These are phyloP conservation scores for Montipora capricornis DNA, from an alignment of 64 coral and sea anemone genomes.

Conservation along the genomic window DNA sequence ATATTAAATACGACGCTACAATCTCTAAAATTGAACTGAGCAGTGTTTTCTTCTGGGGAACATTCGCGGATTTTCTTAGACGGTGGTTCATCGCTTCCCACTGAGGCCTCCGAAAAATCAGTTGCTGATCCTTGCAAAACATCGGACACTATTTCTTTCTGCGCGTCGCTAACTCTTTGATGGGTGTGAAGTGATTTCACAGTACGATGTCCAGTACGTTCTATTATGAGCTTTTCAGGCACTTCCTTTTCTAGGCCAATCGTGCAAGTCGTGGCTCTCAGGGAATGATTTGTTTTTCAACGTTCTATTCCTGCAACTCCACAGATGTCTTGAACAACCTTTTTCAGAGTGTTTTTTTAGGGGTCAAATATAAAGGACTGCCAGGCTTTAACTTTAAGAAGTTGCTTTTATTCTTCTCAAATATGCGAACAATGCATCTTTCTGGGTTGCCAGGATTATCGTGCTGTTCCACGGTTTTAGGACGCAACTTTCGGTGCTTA, in stretches of 20 bases:
- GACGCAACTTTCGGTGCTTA: slow-evolving; percentile 53
- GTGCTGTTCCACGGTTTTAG: slow-evolving; percentile 59
- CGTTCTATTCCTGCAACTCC: slow-evolving; percentile 45
- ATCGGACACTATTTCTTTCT: too few species aligned
- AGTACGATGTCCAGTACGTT: too few species aligned
- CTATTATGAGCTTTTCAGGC: too few species aligned
- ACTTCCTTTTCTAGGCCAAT: neutral
- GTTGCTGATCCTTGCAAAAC: too few species aligned
- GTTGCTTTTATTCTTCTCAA: slow-evolving; percentile 57
- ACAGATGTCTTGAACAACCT: neutral
- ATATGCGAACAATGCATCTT: slow-evolving; percentile 61
- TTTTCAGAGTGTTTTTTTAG: slow-evolving; percentile 42
- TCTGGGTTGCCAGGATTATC: slow-evolving; percentile 58
- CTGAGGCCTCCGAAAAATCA: too few species aligned
- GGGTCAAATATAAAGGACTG: slow-evolving; percentile 33
- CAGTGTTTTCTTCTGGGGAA: too few species aligned
- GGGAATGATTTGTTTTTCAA: slow-evolving; percentile 51
- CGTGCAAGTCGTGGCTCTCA: slow-evolving; percentile 53
- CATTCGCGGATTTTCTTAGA: too few species aligned
- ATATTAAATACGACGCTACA: too few species aligned
- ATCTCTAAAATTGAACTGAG: too few species aligned
- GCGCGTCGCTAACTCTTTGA: too few species aligned
- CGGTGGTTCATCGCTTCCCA: too few species aligned
- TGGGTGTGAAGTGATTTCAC: too few species aligned
- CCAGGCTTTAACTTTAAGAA: slow-evolving; percentile 43